Base-by-base conservation (phyloP, 2,888 invertebrate genomes). In the Cerceris ruficornis region DNA sequence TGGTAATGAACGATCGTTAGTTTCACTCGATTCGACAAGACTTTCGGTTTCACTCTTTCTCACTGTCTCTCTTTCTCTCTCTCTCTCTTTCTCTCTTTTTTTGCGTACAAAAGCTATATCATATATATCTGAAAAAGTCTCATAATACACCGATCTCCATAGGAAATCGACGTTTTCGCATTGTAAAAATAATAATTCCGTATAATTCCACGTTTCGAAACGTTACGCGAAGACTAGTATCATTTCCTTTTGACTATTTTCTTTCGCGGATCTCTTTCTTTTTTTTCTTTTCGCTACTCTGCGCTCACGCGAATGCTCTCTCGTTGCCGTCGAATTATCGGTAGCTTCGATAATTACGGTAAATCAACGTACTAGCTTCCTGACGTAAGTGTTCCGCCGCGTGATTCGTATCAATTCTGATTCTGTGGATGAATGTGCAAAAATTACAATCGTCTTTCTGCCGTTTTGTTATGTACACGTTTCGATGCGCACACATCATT, bases 21-120 rank as follows among this genome's bases (percentile, higher is more conserved):
- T 28, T 58, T 54, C 28, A 15, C 57, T 60, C 58, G 46, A 6
- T 14, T 65, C 66, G 46, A 61, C 68, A 61, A 58, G 61, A 68
- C 17, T 59, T n/a, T 28, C 28, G 28, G 28, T 28, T 28, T 28
- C 28, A 2, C 28, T 1, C 28, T 28, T 28, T 28, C 4, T 28
- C 28, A 2, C 1, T 28, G 28, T 28, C 41, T 41, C 59, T 41
- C 28, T 1, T 17, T 17, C 50, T 58, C 66, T 69, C 65, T 67
- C 28, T 28, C 41, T 41, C 59, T 59, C 5, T 6, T 28, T 28
- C 50, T 58, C 66, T 69, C 62, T 67, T 59, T 81, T 50, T 59
- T 81, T 50, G 67, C 61, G 70, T 81, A 83, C 41, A 83, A 83
- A 83, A 81, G 70, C 76, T 81, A 78, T 62, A 28, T 28, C 28